Percentiles rank a stretch among this genome's conserved stretches.
These are phyloP conservation scores for Lethenteron reissneri DNA, from an alignment of 2,113 vertebrate genomes.

Conservation along the genomic window DNA sequence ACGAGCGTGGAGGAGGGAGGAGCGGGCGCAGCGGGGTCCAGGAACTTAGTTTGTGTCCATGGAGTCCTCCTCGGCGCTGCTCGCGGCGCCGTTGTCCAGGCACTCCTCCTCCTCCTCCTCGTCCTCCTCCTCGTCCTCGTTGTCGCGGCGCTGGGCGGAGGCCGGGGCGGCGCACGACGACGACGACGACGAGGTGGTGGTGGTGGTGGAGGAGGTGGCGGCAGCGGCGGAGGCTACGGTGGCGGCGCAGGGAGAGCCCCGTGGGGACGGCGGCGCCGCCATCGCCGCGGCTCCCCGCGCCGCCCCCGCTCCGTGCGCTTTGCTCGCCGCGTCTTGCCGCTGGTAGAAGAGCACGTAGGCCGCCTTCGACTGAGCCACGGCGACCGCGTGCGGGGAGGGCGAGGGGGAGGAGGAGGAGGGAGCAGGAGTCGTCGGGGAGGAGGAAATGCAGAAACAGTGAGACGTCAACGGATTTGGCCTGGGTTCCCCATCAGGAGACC, in stretches of 20 bases:
- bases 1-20: too few relatives aligned
- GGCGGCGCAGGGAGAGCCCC: not conserved
- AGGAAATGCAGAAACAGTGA: slow-evolving; percentile 7
- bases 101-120: slow-evolving; percentile 11
- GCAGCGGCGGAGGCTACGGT: not conserved
- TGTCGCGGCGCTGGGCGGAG: not conserved
- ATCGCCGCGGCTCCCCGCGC: not conserved
- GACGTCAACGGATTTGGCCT: too few relatives aligned
- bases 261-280: not conserved
- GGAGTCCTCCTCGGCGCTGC: slow-evolving; percentile 29
- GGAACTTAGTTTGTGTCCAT: slow-evolving; percentile 85
- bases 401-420: slow-evolving; percentile 12
- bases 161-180: slow-evolving; percentile 26
- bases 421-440: not conserved
- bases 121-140: not conserved
- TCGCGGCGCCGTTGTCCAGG: slow-evolving; percentile 14
- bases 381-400: not conserved
- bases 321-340: slow-evolving; percentile 35
- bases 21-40: not conserved
- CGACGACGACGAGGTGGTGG: slow-evolving; percentile 23
- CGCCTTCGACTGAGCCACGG: slow-evolving; percentile 46
- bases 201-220: slow-evolving; percentile 10
- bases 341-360: slow-evolving; percentile 88
- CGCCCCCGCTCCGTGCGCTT: not conserved
- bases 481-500: too few relatives aligned